These are phyloP conservation scores for Lathamus discolor DNA, from an alignment of 2,113 vertebrate species.

Conservation along the genomic window DNA sequence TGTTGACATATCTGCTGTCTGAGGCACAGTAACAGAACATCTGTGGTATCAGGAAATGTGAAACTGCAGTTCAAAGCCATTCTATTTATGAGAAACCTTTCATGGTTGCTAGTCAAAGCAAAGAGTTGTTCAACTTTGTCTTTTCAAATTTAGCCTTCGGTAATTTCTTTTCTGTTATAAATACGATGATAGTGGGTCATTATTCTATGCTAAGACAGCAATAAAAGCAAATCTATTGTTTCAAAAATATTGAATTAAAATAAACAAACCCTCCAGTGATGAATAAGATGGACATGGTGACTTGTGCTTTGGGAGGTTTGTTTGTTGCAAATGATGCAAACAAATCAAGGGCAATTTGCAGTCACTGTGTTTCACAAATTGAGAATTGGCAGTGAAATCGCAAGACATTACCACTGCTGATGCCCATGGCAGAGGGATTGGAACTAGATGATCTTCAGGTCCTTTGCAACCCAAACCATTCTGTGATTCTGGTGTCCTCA, in stretches of 20 bases:
- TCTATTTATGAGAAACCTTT: background rate
- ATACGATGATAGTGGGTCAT: background rate
- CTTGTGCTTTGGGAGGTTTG: background rate
- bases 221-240: background rate
- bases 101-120: background rate
- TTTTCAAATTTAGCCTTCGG: background rate
- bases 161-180: background rate
- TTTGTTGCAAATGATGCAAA: slow-evolving; percentile 6
- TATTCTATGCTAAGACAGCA: background rate
- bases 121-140: background rate
- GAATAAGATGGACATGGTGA: background rate
- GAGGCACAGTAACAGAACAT: background rate
- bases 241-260: slow-evolving; percentile 17
- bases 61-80: background rate
- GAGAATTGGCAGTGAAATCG: background rate
- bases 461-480: background rate
- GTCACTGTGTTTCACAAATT: background rate
- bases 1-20: background rate
- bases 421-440: background rate
- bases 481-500: background rate
- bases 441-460: background rate
- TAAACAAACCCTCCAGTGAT: background rate
- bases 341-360: slow-evolving; percentile 9
- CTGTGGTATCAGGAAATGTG: background rate
- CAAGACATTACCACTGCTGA: background rate